phyloP scores from a whole-genome alignment of 2,888 invertebrate genomes.

The Drosophila trichaetosa region DNA sequence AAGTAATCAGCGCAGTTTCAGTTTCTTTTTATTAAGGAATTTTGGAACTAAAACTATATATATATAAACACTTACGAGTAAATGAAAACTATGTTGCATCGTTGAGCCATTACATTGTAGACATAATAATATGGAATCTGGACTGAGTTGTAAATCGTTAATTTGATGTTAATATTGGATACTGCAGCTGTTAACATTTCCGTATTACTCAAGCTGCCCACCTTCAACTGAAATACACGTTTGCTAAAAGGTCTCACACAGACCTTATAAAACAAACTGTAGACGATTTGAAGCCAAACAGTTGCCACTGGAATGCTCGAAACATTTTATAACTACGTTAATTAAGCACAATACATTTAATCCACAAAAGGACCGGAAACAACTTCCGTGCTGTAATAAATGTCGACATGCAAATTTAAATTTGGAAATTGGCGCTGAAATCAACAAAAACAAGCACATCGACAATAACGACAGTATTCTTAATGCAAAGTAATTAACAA shows the following conservation, averaged over 20 bases:
- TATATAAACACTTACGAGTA: not conserved
- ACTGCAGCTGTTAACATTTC: not conserved
- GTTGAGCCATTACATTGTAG: not conserved
- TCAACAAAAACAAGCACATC: constrained; percentile 9
- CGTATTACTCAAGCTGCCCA: constrained; percentile 23
- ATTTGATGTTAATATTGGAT: not conserved
- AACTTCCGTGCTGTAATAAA: constrained; percentile 28
- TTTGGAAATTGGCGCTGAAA: constrained; percentile 31
- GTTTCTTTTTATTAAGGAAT: not conserved
- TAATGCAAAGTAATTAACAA: constrained; percentile 51
- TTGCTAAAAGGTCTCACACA: not conserved
- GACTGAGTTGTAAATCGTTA: not conserved
- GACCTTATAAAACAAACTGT: constrained; percentile 38
- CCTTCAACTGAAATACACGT: not conserved
- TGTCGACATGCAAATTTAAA: constrained; percentile 37
- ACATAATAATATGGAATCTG: not conserved
- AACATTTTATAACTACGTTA: constrained; percentile 10
- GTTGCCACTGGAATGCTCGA: constrained; percentile 32
- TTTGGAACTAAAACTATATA: not conserved
- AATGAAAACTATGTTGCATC: not conserved
- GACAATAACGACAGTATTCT: not conserved
- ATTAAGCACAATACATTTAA: constrained; percentile 12
- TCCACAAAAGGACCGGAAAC: constrained; percentile 13
- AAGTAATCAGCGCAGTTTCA: not conserved
- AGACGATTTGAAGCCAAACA: constrained; percentile 25